Conservation (phyloP, 2,888 invertebrate species). For the Parascotia fuliginaria region DNA sequence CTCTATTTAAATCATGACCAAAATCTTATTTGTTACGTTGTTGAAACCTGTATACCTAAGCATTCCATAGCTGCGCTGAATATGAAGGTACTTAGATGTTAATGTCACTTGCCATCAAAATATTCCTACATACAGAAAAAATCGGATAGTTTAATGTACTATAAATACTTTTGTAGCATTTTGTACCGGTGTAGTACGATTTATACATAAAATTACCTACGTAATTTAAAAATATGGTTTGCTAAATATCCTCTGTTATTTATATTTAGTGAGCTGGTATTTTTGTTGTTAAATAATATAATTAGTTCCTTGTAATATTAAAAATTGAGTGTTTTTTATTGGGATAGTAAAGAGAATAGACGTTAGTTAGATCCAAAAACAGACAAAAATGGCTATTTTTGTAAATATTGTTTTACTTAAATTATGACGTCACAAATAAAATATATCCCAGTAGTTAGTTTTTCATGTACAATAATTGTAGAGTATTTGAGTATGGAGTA, state of each 20-base stretch:
- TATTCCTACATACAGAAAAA: constrained; percentile 44
- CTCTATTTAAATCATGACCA: constrained; percentile 23
- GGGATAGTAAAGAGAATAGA: constrained; percentile 58
- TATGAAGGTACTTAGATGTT: constrained; percentile 18
- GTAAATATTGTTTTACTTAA: constrained; percentile 84
- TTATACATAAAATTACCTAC: constrained; percentile 48
- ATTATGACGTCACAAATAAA: constrained; percentile 81
- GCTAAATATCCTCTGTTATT: constrained; percentile 42
- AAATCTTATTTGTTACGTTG: constrained; percentile 18
- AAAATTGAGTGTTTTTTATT: constrained; percentile 49
- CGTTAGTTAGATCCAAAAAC: constrained; percentile 68
- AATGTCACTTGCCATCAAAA: constrained; percentile 43
- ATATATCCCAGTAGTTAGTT: constrained; percentile 82
- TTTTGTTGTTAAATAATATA: constrained; percentile 51
- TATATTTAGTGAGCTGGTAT: constrained; percentile 53
- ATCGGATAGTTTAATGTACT: constrained; percentile 34
- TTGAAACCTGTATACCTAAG: constrained; percentile 15
- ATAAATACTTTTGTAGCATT: constrained; percentile 59
- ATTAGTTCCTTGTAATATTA: constrained; percentile 62
- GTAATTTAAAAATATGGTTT: constrained; percentile 43
- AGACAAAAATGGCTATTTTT: constrained; percentile 81
- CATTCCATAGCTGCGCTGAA: constrained; percentile 28
- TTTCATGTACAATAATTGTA: constrained; percentile 84
- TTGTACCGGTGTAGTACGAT: constrained; percentile 64
- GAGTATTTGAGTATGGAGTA: constrained; percentile 76